Evolutionary conservation across 2,113 vertebrate genomes (phyloP).

Genomic region (Hiodon tergisus): DNA sequence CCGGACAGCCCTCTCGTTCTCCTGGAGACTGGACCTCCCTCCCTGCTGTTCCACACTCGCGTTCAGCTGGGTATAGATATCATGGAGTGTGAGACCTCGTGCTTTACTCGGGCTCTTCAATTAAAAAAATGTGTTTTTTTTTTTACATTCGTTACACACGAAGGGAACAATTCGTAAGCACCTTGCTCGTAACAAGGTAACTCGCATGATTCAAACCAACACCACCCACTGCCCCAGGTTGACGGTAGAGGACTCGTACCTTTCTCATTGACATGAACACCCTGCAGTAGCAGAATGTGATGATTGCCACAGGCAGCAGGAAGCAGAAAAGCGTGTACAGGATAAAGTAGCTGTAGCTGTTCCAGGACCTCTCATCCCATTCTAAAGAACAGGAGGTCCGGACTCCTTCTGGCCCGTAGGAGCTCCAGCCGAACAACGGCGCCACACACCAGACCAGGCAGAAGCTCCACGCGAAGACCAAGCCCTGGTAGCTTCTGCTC

Average conservation of each 20-base stretch:
- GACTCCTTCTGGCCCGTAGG: slow-evolving; percentile 52
- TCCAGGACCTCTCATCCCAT: slow-evolving; percentile 52
- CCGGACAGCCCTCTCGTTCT: slow-evolving; percentile 50
- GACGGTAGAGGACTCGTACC: slow-evolving; percentile 32
- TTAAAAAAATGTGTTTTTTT: too few relatives aligned
- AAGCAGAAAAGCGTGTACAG: slow-evolving; percentile 58
- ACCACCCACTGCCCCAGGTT: too few relatives aligned
- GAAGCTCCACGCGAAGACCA: slow-evolving; percentile 54
- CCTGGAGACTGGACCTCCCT: slow-evolving; percentile 50
- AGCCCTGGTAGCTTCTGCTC: slow-evolving; percentile 41
- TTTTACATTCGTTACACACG: too few relatives aligned
- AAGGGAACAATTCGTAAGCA: too few relatives aligned
- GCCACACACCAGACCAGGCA: slow-evolving; percentile 57
- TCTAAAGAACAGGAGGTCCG: slow-evolving; percentile 58
- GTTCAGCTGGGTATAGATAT: slow-evolving; percentile 51
- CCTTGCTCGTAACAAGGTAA: too few relatives aligned
- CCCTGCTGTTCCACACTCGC: slow-evolving; percentile 60
- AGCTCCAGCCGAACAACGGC: slow-evolving; percentile 57
- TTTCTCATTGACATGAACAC: slow-evolving; percentile 47
- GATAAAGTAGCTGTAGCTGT: slow-evolving; percentile 61
- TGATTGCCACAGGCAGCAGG: slow-evolving; percentile 46
- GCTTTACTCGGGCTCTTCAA: too few relatives aligned
- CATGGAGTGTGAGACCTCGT: not conserved
- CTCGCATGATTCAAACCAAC: too few relatives aligned
- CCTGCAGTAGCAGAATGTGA: slow-evolving; percentile 56